Conservation (phyloP, 2,888 invertebrate species). For the Boloria euphrosyne region DNA sequence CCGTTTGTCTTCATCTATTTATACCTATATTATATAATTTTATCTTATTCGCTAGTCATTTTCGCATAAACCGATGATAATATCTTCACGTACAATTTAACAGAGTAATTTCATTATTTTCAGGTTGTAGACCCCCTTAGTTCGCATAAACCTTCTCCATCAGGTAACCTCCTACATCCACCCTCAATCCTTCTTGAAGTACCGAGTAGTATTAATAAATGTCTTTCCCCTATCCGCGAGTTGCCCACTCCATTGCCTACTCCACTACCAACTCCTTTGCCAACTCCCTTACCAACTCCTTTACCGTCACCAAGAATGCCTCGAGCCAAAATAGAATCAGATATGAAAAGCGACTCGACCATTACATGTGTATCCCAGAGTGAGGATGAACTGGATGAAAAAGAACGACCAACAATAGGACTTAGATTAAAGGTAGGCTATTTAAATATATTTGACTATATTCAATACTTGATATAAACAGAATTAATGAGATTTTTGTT, state of each 20-base stretch:
- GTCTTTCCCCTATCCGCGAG: constrained; percentile 90
- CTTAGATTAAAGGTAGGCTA: constrained; percentile 64
- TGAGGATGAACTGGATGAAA: constrained; percentile 74
- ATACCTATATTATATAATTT: no score
- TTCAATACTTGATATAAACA: no score
- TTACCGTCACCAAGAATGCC: constrained; percentile 77
- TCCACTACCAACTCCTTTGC: constrained; percentile 83
- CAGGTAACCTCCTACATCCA: constrained; percentile 85
- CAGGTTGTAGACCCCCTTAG: constrained; percentile 86
- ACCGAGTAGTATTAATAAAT: constrained; percentile 88
- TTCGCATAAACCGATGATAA: no score
- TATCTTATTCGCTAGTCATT: no score
- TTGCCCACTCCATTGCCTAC: constrained; percentile 88
- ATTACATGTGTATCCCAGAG: constrained; percentile 64
- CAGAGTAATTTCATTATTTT: constrained; percentile 32
- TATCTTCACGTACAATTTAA: constrained; percentile 4
- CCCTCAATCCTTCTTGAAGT: constrained; percentile 90
- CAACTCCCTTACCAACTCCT: constrained; percentile 76
- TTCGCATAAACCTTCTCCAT: constrained; percentile 83
- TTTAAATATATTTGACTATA: no score
- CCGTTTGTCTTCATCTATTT: no score
- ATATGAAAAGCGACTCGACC: constrained; percentile 58
- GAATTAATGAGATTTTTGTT: no score
- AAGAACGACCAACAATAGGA: constrained; percentile 58
- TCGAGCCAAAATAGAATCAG: constrained; percentile 63